phyloP scores from a whole-genome alignment of 2,797 vertebrate genomes.

The Labeo calbasu region DNA sequence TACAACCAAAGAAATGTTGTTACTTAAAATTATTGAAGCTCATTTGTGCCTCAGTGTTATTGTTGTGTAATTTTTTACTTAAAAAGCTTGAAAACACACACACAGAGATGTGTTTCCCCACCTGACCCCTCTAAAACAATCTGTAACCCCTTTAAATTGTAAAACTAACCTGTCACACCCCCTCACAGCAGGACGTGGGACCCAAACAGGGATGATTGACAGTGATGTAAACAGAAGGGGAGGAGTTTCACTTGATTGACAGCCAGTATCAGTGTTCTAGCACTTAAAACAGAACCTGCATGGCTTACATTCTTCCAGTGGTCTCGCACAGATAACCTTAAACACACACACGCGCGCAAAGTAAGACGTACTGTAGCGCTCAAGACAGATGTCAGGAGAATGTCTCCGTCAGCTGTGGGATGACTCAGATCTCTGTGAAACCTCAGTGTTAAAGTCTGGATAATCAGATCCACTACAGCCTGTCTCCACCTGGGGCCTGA shows the following conservation, averaged over 20 bases:
- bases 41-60: no score
- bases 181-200: slow-evolving; percentile 20
- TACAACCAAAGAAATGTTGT: neutral
- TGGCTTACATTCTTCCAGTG: slow-evolving; percentile 33
- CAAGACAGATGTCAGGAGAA: slow-evolving; percentile 43
- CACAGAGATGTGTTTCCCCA: neutral
- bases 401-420: slow-evolving; percentile 15
- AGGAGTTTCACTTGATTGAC: slow-evolving; percentile 34
- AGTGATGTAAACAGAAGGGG: slow-evolving; percentile 13
- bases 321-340: slow-evolving; percentile 21
- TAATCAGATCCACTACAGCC: slow-evolving; percentile 16
- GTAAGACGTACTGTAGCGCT: neutral
- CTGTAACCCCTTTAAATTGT: slow-evolving; percentile 11
- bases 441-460: slow-evolving; percentile 9
- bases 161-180: slow-evolving; percentile 31
- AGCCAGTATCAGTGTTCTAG: slow-evolving; percentile 33
- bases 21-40: no score
- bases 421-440: slow-evolving; percentile 28
- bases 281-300: slow-evolving; percentile 15
- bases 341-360: slow-evolving; percentile 4
- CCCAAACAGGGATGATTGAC: slow-evolving; percentile 41
- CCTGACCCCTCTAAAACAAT: slow-evolving; percentile 8
- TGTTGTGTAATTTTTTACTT: neutral
- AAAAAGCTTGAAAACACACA: neutral
- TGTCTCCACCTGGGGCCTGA: slow-evolving; percentile 26